Base-by-base conservation (phyloP, 2,888 invertebrate species). In the Periphyllus acericola region DNA sequence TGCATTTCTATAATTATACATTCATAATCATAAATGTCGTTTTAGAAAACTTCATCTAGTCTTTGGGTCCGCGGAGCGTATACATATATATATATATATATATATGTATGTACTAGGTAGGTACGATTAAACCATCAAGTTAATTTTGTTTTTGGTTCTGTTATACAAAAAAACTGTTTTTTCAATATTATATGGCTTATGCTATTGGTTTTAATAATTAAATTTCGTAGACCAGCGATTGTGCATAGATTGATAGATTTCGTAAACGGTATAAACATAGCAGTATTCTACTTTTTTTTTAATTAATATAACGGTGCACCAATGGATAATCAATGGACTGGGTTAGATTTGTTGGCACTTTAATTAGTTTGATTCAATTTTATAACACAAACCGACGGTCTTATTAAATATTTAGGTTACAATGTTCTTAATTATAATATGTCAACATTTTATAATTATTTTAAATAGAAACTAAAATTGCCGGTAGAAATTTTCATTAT, bases 231-330 rank as follows among this genome's bases (percentile, higher is more conserved):
- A 46, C 11, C 40, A 19, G 19, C n/a, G 1, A 29, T 29, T 11
- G 36, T 11, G 14, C 17, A 81, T 81, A 68, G 36, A n/a, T 66
- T 66, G 36, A 19, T 66, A 34, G 4, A 75, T 68, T 68, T 40
- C 68, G n/a, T 46, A 68, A 81, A 66, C 60, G 36, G 66, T 81
- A 81, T 40, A 81, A 17, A 60, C 32, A 36, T 8, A 72, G 17
- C 34, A 66, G 68, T 81, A 81, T 29, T 29, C 46, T 68, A 68
- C 40, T 81, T 81, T 66, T 80, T 66, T 68, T 81, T 81, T 68
- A 81, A 68, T 81, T 81, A 68, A 81, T 40, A 40, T 81, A 81
- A 81, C 81, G 81, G 81, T 46, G 68, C 29, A 40, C 29, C 29
- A n/a, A 68, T 21, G 29, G 29, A 68, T 81, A 81, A 81, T 36